These are phyloP conservation scores for Chelon auratus DNA, from an alignment of 2,797 vertebrate genomes.

Conservation along the genomic window DNA sequence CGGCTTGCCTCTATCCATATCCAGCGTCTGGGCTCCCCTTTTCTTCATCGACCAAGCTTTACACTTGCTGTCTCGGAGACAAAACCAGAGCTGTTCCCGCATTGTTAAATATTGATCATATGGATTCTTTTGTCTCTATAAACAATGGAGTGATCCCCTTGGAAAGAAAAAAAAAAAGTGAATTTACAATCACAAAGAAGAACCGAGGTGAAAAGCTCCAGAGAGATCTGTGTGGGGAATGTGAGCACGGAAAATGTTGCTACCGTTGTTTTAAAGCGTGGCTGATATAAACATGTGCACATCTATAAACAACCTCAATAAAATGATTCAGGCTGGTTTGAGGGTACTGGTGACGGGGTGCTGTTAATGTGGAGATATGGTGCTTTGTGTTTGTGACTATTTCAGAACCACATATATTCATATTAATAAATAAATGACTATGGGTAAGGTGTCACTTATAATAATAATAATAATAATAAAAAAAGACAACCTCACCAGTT, in stretches of 20 bases:
- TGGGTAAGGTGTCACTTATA: too few species aligned
- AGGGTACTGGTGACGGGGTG: not conserved
- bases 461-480: too few species aligned
- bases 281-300: constrained; percentile 7
- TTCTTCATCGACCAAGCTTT: constrained; percentile 46
- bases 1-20: constrained; percentile 40
- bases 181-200: constrained; percentile 56
- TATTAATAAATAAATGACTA: too few species aligned
- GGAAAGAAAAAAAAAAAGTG: constrained; percentile 39
- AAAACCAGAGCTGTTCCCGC: constrained; percentile 46
- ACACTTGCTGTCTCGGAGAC: constrained; percentile 38
- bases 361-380: not conserved
- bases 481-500: too few species aligned
- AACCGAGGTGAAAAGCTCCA: constrained; percentile 23
- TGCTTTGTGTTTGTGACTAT: not conserved
- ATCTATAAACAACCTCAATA: not conserved
- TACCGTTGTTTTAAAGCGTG: not conserved
- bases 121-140: constrained; percentile 63
- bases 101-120: constrained; percentile 67
- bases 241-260: constrained; percentile 30
- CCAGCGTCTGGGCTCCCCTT: constrained; percentile 37
- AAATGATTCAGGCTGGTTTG: not conserved
- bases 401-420: too few species aligned
- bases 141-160: constrained; percentile 58
- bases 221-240: constrained; percentile 28